A percentile compares a stretch with the other conserved stretches of the same genome.
phyloP scores from a whole-genome alignment of 2,797 vertebrate genomes.

The Neosilurus hyrtlii region DNA sequence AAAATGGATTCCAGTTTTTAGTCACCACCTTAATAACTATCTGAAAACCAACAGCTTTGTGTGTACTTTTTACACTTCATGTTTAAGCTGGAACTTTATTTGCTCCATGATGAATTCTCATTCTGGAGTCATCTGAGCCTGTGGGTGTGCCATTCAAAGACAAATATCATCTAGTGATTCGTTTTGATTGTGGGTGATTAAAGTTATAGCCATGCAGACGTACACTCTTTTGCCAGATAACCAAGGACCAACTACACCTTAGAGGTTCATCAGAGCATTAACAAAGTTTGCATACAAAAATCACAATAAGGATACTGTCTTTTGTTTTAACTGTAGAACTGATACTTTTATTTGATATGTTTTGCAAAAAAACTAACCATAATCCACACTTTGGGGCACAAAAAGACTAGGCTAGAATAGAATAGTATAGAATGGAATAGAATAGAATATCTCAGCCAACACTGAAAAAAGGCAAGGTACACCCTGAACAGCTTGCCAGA shows the following conservation, averaged over 20 bases:
- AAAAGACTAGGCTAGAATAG: too few relatives aligned
- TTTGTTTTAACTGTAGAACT: not conserved
- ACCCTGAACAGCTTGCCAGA: too few relatives aligned
- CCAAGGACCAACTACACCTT: not conserved
- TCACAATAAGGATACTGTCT: not conserved
- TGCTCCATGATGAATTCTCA: not conserved
- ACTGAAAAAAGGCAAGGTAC: too few relatives aligned
- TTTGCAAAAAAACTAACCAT: not conserved
- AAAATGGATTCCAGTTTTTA: not conserved
- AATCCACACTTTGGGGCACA: not conserved
- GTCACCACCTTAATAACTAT: not conserved
- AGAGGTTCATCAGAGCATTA: not conserved
- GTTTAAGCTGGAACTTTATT: not conserved
- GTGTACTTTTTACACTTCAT: not conserved
- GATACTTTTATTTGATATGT: not conserved
- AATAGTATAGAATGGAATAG: too few relatives aligned
- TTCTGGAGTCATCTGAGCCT: not conserved
- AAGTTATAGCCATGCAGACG: not conserved
- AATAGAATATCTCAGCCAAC: too few relatives aligned
- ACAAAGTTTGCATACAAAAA: not conserved
- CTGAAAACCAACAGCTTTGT: not conserved
- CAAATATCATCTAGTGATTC: too few relatives aligned
- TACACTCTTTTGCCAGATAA: not conserved
- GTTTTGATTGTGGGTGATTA: not conserved
- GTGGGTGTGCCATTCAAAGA: too few relatives aligned